Conservation (phyloP, 2,113 vertebrate genomes). For the Dasypus novemcinctus region DNA sequence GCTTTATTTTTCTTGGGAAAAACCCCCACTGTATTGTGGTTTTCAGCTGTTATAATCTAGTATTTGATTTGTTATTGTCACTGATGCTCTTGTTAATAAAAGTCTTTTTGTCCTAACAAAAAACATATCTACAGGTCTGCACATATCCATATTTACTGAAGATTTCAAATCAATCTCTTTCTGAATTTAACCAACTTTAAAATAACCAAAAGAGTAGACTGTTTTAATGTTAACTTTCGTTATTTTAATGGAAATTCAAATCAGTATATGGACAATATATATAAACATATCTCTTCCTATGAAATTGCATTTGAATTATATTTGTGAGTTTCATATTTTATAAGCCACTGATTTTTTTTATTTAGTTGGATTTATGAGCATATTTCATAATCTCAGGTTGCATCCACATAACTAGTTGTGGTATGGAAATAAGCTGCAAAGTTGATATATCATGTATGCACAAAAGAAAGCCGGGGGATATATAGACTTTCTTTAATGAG, state of each 20-base stretch:
- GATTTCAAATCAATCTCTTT: not conserved
- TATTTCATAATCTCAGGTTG: not conserved
- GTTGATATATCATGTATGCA: not conserved
- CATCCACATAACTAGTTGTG: not conserved
- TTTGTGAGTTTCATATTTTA: not conserved
- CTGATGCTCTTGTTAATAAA: not conserved
- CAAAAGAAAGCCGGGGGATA: not conserved
- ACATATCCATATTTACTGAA: not conserved
- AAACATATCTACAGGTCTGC: not conserved
- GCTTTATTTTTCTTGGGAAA: not conserved
- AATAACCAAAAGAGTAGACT: not conserved
- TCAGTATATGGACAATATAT: not conserved
- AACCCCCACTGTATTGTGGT: not conserved
- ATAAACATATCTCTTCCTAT: not conserved
- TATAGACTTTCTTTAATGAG: not conserved
- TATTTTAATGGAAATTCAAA: constrained; percentile 19
- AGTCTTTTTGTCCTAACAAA: not conserved
- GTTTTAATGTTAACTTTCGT: constrained; percentile 1
- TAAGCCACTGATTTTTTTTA: not conserved
- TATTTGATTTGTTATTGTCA: not conserved
- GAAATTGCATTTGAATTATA: constrained; percentile 1
- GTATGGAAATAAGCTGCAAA: constrained; percentile 22
- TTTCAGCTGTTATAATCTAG: not conserved
- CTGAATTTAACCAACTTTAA: not conserved
- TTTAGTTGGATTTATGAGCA: not conserved